Evolutionary conservation across 1,140 invertebrate species (phyloP), one percentile per base, ranked within the genome.

Genomic region (Melipona quadrifasciata): DNA sequence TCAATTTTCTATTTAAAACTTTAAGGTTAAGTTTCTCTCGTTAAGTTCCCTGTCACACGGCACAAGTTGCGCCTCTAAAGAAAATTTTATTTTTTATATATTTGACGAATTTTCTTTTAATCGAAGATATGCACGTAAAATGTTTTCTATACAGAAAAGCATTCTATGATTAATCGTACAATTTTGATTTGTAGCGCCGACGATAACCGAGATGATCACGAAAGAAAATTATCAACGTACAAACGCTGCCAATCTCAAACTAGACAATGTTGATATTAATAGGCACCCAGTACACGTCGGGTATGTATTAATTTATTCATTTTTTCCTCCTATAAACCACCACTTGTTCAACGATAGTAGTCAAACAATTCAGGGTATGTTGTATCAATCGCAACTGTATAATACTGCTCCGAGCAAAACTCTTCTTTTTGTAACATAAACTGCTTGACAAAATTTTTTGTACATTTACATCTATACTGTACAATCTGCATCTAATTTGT

Each of bases 211-310:
- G 87, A 94, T 94, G 92, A 94, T 95, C 80, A 95, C 93, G 39
- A 95, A 94, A 89, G 94, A 95, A 71, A 93, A 91, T 90, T 95
- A 94, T 90, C 91, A 94, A 70, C 94, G 95, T 78, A 92, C 95
- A 74, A 95, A 95, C 85, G 95, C 95, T 61, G 94, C 93, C 76
- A 96, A 96, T 94, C 95, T 96, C 75, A 96, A 95, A 90, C 96
- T 97, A 75, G 98, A 99, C 94, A 99, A 99, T 95, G 96, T 99
- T 81, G 97, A 97, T 91, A 97, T 99, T 86, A 97, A 97, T 87
- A 95, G 97, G 84, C 97, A 97, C 90, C 97, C 97, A 47, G 96
- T 98, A 72, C 97, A 98, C 92, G 97, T 98, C 94, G 98, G 98
- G 98, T 99, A 96, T 96, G 97, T 90, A 86, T 53, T 55, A 24